Percentiles rank a stretch among this genome's conserved stretches.
Conservation (phyloP, 2,113 vertebrate genomes). For the Aphyosemion australe region DNA sequence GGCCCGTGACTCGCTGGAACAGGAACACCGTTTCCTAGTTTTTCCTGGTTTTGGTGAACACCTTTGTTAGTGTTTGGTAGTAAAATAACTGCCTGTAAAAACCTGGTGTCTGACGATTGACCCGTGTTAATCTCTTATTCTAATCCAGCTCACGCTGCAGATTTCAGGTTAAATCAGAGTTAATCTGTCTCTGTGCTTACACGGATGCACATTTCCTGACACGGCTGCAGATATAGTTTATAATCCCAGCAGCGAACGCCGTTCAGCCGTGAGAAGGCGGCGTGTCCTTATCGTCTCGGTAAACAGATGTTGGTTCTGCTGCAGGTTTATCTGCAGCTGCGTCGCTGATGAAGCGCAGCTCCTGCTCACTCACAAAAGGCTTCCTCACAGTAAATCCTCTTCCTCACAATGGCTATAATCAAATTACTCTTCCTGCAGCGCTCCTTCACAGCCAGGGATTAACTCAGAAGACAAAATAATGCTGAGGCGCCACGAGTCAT, state of each 20-base stretch:
- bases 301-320: conserved; percentile 13
- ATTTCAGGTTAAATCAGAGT: too few species aligned
- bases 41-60: too few species aligned
- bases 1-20: too few species aligned
- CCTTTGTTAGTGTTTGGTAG: too few species aligned
- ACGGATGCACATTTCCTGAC: too few species aligned
- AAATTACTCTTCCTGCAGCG: conserved; percentile 44
- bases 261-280: conserved; percentile 21
- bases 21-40: too few species aligned
- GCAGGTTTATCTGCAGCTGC: conserved; percentile 27
- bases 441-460: conserved; percentile 51
- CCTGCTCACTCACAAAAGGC: conserved; percentile 28
- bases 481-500: background rate
- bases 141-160: too few species aligned
- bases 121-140: too few species aligned
- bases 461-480: conserved; percentile 45
- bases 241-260: too few species aligned
- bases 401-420: conserved; percentile 52
- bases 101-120: too few species aligned
- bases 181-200: too few species aligned
- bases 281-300: conserved; percentile 27
- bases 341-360: conserved; percentile 31
- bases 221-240: background rate
- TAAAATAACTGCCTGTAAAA: too few species aligned
- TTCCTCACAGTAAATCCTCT: conserved; percentile 30